phyloP scores from a whole-genome alignment of 2,113 vertebrate genomes.

The Oenanthe oenanthe region DNA sequence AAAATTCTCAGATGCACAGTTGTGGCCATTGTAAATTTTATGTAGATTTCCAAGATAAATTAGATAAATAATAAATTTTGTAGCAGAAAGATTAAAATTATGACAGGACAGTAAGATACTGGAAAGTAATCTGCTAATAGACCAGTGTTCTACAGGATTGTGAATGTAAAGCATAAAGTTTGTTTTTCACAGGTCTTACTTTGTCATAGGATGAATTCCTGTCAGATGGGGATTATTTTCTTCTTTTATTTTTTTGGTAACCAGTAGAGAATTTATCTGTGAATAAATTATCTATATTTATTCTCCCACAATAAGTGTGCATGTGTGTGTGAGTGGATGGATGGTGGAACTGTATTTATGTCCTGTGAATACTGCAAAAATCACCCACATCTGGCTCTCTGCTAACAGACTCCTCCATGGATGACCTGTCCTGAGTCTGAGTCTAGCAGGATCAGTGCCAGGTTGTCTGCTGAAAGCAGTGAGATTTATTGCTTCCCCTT shows the following conservation, averaged over 20 bases:
- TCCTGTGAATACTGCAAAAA: not conserved
- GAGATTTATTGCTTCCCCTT: not conserved
- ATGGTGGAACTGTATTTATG: not conserved
- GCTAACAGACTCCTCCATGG: not conserved
- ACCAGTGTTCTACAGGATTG: not conserved
- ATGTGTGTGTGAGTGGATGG: not conserved
- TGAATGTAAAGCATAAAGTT: not conserved
- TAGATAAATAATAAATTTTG: not conserved
- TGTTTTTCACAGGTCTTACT: not conserved
- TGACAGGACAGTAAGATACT: not conserved
- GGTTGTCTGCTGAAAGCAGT: not conserved
- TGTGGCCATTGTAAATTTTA: not conserved
- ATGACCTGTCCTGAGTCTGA: not conserved
- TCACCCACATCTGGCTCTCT: not conserved
- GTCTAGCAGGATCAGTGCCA: not conserved
- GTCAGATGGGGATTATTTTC: not conserved
- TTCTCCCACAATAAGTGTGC: not conserved
- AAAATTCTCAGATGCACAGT: not conserved
- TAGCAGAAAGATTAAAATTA: not conserved
- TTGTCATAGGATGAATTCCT: not conserved
- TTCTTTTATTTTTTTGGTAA: not conserved
- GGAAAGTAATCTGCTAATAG: not conserved
- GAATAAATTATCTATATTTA: constrained; percentile 19
- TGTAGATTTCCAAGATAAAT: not conserved
- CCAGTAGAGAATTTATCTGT: not conserved